These are phyloP conservation scores for Sturnus vulgaris DNA, from an alignment of 2,113 vertebrate genomes.

Conservation along the genomic window DNA sequence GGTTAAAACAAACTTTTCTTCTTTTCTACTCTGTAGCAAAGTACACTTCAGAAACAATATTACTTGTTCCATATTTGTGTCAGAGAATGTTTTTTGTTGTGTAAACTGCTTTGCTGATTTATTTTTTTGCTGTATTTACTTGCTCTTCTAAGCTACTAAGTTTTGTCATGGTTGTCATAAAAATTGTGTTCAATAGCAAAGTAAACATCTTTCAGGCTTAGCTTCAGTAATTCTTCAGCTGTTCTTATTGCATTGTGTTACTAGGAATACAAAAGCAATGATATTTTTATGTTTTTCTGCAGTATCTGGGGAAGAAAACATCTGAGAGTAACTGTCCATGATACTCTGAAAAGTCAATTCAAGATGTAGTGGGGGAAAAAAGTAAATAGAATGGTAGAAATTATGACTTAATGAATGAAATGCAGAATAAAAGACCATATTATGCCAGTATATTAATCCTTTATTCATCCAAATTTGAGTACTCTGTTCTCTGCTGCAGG, in stretches of 20 bases:
- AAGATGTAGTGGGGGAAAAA: background rate
- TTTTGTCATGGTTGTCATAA: background rate
- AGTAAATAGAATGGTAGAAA: background rate
- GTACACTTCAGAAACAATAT: background rate
- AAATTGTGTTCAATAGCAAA: background rate
- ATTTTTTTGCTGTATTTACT: background rate
- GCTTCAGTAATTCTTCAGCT: background rate
- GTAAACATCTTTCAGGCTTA: background rate
- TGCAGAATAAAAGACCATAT: background rate
- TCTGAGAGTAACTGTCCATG: background rate
- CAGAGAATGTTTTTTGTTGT: background rate
- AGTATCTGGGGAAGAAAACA: background rate
- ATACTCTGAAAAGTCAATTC: background rate
- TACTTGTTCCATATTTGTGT: background rate
- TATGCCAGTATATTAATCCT: background rate
- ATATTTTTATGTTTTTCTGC: background rate
- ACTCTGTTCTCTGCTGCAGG: background rate
- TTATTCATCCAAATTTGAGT: background rate
- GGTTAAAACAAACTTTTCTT: background rate
- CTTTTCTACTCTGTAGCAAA: background rate
- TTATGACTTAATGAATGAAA: background rate
- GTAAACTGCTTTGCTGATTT: background rate
- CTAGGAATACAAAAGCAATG: background rate
- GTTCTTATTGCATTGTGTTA: background rate
- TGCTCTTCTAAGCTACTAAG: background rate